phyloP scores from a whole-genome alignment of 1,140 invertebrate species.

The Nylanderia fulva region DNA sequence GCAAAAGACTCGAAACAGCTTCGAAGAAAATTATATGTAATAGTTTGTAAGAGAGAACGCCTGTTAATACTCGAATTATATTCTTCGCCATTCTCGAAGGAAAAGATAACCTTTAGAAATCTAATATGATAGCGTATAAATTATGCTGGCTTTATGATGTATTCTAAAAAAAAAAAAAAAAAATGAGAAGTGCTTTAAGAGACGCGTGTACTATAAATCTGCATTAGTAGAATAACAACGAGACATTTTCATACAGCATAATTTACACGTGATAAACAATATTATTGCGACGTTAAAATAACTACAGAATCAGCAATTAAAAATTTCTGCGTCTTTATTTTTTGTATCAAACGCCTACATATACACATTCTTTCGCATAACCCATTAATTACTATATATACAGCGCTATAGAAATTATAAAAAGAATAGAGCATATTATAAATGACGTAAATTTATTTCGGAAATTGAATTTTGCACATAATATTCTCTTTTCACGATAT shows the following conservation, averaged over 20 bases:
- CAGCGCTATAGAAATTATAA: background rate
- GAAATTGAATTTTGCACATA: constrained; percentile 1
- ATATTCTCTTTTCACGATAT: background rate
- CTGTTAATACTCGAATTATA: constrained; percentile 83
- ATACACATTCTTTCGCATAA: background rate
- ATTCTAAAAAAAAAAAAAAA: constrained; percentile 46
- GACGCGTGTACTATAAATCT: background rate
- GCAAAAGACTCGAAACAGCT: constrained; percentile 18
- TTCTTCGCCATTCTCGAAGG: constrained; percentile 77
- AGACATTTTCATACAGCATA: constrained; percentile 21
- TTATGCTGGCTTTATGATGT: constrained; percentile 26
- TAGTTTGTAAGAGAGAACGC: constrained; percentile 82
- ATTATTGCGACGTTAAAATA: background rate
- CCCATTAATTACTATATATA: background rate
- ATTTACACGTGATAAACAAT: constrained; percentile 27
- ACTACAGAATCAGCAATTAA: background rate
- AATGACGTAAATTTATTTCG: background rate
- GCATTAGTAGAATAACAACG: constrained; percentile 20
- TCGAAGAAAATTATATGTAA: constrained; percentile 76
- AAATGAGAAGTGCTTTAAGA: constrained; percentile 30
- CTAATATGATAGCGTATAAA: constrained; percentile 35
- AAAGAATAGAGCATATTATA: background rate
- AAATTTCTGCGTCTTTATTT: background rate
- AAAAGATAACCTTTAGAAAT: constrained; percentile 49
- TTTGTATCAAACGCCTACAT: background rate